Evolutionary conservation across 1,140 invertebrate genomes (phyloP).

Genomic region (Monochamus saltuarius): DNA sequence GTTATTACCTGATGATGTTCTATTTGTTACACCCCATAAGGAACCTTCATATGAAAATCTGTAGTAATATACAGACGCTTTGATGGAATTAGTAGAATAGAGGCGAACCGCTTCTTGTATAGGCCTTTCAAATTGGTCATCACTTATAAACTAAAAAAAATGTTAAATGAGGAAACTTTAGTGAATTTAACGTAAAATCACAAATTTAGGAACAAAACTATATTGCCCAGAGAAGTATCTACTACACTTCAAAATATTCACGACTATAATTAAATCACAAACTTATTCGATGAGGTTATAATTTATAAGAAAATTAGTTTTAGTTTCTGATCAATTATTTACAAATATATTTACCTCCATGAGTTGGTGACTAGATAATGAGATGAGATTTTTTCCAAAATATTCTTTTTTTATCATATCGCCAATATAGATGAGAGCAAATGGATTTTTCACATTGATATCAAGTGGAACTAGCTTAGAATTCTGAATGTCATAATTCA

Average conservation of each 20-base stretch:
- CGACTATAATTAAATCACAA: constrained; percentile 7
- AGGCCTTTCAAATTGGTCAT: too few species aligned
- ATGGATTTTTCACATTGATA: constrained; percentile 27
- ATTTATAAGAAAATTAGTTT: not conserved
- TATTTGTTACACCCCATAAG: too few species aligned
- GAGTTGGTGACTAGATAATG: constrained; percentile 20
- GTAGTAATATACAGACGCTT: too few species aligned
- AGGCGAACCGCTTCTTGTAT: too few species aligned
- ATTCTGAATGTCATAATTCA: constrained; percentile 20
- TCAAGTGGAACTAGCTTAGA: constrained; percentile 26
- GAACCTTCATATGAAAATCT: too few species aligned
- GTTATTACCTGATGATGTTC: too few species aligned
- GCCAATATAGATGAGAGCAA: constrained; percentile 15
- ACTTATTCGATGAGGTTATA: not conserved
- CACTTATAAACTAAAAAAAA: too few species aligned
- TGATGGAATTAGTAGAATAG: too few species aligned
- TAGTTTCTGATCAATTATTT: constrained; percentile 1
- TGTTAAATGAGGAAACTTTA: too few species aligned
- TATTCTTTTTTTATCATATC: constrained; percentile 32
- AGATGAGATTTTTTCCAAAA: constrained; percentile 26
- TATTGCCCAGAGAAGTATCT: too few species aligned
- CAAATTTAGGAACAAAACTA: constrained; percentile 29
- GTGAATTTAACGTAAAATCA: too few species aligned
- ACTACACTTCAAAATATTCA: constrained; percentile 29
- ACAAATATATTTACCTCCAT: constrained; percentile 17